Evolutionary conservation across 2,888 invertebrate genomes (phyloP), one percentile per base, ranked within the genome.

Genomic region (Mimumesa dahlbomi): DNA sequence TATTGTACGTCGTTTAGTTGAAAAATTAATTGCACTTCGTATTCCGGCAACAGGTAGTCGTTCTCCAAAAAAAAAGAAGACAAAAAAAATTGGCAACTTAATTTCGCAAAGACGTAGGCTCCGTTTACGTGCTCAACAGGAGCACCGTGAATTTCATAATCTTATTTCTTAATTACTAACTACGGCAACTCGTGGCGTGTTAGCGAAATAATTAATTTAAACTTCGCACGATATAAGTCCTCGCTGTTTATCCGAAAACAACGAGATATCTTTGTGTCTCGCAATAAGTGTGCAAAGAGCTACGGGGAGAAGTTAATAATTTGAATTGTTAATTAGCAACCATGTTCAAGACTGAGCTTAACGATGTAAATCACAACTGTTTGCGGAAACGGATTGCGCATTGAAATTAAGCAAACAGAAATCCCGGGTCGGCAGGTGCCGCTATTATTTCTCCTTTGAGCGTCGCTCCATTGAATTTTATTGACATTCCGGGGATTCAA

Each of bases 401-500:
- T 6, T 6, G 0, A 29, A 29, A 29, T 29, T 6, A 34, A 34
- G 2, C 34, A 34, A 34, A 34, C n/a, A n/a, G 34, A 34, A n/a
- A 9, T 34, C 4, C n/a, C 9, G 34, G 4, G 3, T 4, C 34
- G 34, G 11, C 34, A n/a, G 1, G 9, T 9, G 7, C 29, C 29
- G 29, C 2, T 34, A n/a, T 7, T n/a, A n/a, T 34, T 34, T 34
- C 34, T 34, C n/a, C n/a, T 4, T 34, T n/a, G 11, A 34, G n/a
- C 34, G n/a, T 7, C n/a, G 43, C 2, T 21, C 13, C 19, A 53
- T 40, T 40, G 22, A 40, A 6, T 25, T 40, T 11, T 14, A 22
- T 14, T 18, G 25, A 53, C 13, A 40, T 53, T 22, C 19, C 25
- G 18, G 18, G 6, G 34, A 54, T 53, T 53, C 40, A 22, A 25